Base-by-base conservation (phyloP, 2,888 invertebrate species). In the Lissonota sp. region DNA sequence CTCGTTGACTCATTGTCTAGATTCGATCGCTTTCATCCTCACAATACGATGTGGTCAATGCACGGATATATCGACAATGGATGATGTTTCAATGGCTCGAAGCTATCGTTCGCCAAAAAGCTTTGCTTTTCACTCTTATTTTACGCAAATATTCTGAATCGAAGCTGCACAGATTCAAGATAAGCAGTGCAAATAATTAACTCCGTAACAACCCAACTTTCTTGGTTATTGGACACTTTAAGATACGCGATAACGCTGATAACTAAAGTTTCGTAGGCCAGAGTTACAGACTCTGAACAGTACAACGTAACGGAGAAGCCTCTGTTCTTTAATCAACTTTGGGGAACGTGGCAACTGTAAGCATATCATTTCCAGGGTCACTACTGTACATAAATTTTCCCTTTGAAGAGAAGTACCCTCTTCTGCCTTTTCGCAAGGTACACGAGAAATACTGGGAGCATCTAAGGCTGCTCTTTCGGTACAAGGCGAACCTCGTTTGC, bases 321-420 rank as follows among this genome's bases (percentile, higher is more conserved):
- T 14, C 42, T 39, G 79, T 79, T 74, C 69, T 74, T 79, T 74
- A 70, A 74, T 79, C 69, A 79, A 74, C 69, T 42, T 66, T n/a
- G 10, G 12, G 60, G 60, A 46, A 53, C 14, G 39, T 46, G 46
- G 42, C 49, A 57, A 40, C 26, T 49, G 14, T 14, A 46, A 57
- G 57, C 57, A 63, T 71, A 66, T 63, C 67, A 57, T 74, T 63
- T 64, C 26, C 58, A 58, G 70, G 37, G 12, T 2, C 16, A 51
- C 67, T 71, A 67, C 55, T 57, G 53, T 63, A 44, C 62, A 71
- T 49, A 58, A 66, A 75, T 71, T 75, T 63, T 62, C 63, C 55
- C 51, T 63, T 55, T 63, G 63, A 77, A 57, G 57, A 66, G 55
- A 7, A 46, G 49, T 12, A n/a, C n/a, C n/a, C 62, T 51, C 57